Evolutionary conservation across 2,113 vertebrate species (phyloP).

Genomic region (Silurus asotus): DNA sequence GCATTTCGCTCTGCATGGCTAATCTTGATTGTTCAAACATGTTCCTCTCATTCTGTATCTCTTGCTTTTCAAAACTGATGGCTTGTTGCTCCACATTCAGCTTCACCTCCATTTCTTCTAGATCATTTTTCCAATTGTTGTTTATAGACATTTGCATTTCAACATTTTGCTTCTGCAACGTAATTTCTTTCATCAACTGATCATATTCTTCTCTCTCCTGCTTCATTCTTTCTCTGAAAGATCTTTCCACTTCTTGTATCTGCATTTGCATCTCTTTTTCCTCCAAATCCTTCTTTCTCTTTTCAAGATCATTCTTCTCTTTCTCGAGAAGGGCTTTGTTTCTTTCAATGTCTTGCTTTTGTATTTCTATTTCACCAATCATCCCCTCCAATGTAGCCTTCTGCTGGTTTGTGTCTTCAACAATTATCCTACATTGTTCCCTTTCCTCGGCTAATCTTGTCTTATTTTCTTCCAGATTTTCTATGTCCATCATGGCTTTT

Average conservation of each 20-base stretch:
- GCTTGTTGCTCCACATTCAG: not conserved
- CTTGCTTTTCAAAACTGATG: not conserved
- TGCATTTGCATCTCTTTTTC: slow-evolving; percentile 5
- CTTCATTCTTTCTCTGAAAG: not conserved
- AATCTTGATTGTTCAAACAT: not conserved
- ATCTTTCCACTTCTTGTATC: not conserved
- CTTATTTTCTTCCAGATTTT: not conserved
- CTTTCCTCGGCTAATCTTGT: slow-evolving; percentile 15
- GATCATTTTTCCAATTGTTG: not conserved
- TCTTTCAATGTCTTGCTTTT: not conserved
- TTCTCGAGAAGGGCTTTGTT: not conserved
- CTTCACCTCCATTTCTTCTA: not conserved
- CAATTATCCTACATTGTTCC: not conserved
- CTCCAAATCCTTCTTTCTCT: not conserved
- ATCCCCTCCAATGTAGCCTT: slow-evolving; percentile 2
- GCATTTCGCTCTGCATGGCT: slow-evolving; percentile 1
- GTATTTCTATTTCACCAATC: not conserved
- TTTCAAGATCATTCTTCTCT: slow-evolving; percentile 21
- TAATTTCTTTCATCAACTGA: slow-evolving; percentile 11
- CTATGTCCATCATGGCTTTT: not conserved
- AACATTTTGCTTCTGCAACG: not conserved
- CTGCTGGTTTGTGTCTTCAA: not conserved
- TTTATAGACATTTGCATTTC: not conserved
- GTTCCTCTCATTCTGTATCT: not conserved
- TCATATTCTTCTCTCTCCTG: slow-evolving; percentile 37